These are phyloP conservation scores for Calcarius lapponicus DNA, from an alignment of 2,797 vertebrate genomes.

Conservation along the genomic window DNA sequence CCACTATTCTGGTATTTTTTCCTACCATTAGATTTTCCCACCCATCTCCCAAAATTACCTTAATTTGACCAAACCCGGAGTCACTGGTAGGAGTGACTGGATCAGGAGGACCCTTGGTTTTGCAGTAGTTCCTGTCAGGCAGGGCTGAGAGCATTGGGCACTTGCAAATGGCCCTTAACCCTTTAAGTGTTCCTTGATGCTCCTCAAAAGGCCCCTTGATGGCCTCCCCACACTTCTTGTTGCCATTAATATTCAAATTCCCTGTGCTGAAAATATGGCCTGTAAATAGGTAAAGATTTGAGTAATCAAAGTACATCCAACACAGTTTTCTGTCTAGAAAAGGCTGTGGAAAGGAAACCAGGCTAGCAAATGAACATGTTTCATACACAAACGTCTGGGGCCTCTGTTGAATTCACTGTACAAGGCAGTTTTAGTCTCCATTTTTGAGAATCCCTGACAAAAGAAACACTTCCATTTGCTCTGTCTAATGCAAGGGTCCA, in stretches of 20 bases:
- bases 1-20: not conserved
- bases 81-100: not conserved
- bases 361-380: fast-evolving
- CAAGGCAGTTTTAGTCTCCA: not conserved
- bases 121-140: not conserved
- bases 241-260: not conserved
- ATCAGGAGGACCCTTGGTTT: not conserved
- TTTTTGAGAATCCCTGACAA: not conserved
- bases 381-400: not conserved
- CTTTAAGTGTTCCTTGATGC: not conserved
- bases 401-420: not conserved
- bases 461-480: not conserved
- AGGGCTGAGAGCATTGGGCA: not conserved
- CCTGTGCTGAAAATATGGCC: not conserved
- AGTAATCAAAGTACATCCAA: not conserved
- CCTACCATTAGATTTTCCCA: not conserved
- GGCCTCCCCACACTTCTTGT: not conserved
- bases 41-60: not conserved
- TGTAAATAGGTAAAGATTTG: not conserved
- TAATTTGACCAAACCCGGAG: not conserved
- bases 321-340: not conserved
- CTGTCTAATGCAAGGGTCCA: not conserved
- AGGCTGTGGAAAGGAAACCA: not conserved
- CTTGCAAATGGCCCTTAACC: not conserved
- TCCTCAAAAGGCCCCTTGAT: not conserved